Evolutionary conservation across 2,888 invertebrate genomes (phyloP).

Genomic region (Phania funesta): DNA sequence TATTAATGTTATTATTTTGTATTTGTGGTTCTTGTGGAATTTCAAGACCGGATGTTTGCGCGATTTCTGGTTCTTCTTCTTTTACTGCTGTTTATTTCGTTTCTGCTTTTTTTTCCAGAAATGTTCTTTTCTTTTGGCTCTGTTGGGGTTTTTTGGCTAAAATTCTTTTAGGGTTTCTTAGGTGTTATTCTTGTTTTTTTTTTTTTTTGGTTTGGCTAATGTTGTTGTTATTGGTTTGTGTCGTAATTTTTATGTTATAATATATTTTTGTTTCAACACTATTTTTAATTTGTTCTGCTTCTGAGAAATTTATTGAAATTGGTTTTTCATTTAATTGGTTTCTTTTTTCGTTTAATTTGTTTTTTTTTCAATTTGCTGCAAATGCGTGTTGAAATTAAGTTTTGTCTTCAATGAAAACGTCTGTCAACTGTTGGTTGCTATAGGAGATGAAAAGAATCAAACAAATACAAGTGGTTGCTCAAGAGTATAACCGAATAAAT

Average conservation of each 20-base stretch:
- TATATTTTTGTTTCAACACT: slow-evolving; percentile 55
- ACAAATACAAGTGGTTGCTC: slow-evolving; percentile 16
- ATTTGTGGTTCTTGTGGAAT: slow-evolving; percentile 71
- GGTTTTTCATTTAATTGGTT: slow-evolving; percentile 36
- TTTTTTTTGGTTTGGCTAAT: slow-evolving; percentile 10
- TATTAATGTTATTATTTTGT: slow-evolving; percentile 48
- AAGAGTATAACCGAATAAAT: background rate
- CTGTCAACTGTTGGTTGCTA: slow-evolving; percentile 44
- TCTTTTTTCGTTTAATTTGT: background rate
- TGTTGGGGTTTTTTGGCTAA: slow-evolving; percentile 27
- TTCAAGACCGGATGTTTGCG: slow-evolving; percentile 74
- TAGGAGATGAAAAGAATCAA: slow-evolving; percentile 15
- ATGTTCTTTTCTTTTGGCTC: slow-evolving; percentile 6
- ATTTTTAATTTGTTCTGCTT: slow-evolving; percentile 57
- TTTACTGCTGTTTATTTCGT: slow-evolving; percentile 31
- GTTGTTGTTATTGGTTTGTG: slow-evolving; percentile 5
- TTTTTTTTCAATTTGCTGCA: slow-evolving; percentile 4
- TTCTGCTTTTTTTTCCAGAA: slow-evolving; percentile 41
- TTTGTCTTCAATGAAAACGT: background rate
- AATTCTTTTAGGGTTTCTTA: slow-evolving; percentile 54
- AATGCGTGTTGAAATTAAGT: background rate
- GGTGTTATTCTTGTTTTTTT: slow-evolving; percentile 23
- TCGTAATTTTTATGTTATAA: slow-evolving; percentile 37
- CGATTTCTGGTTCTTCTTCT: slow-evolving; percentile 66
- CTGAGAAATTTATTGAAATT: slow-evolving; percentile 57